A percentile compares a stretch with the other conserved stretches of the same genome.
Conservation (phyloP, 2,113 vertebrate genomes). For the Pteropus alecto region DNA sequence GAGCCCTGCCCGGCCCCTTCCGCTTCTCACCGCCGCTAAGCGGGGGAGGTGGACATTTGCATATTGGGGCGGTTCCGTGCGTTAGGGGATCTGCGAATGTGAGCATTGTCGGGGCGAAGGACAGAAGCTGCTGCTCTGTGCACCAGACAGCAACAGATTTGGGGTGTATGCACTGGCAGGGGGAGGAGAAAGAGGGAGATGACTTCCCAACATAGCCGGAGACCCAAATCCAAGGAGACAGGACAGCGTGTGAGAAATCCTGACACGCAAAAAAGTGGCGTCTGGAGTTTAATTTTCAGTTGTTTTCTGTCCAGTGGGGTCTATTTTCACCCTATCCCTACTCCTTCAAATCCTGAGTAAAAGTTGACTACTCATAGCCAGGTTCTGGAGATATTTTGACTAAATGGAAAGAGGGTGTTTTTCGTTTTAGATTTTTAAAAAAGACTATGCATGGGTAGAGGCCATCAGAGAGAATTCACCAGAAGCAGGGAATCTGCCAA, state of each 20-base stretch:
- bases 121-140: background rate
- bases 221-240: background rate
- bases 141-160: background rate
- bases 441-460: background rate
- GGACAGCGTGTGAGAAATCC: background rate
- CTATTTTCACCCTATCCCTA: background rate
- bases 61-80: background rate
- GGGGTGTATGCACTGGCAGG: rapidly evolving
- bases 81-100: no score
- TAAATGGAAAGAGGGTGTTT: background rate
- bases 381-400: background rate
- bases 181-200: no score
- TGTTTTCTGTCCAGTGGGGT: background rate
- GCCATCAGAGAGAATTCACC: background rate
- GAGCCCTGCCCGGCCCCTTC: background rate
- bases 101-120: rapidly evolving
- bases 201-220: background rate
- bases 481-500: background rate
- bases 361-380: no score
- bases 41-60: background rate
- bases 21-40: background rate
- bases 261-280: background rate
- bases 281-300: background rate
- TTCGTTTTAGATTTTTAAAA: background rate
- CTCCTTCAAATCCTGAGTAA: background rate